A percentile compares a stretch with the other conserved stretches of the same genome.
Evolutionary conservation across 2,888 invertebrate genomes (phyloP).

Genomic region (Halictus ligatus): DNA sequence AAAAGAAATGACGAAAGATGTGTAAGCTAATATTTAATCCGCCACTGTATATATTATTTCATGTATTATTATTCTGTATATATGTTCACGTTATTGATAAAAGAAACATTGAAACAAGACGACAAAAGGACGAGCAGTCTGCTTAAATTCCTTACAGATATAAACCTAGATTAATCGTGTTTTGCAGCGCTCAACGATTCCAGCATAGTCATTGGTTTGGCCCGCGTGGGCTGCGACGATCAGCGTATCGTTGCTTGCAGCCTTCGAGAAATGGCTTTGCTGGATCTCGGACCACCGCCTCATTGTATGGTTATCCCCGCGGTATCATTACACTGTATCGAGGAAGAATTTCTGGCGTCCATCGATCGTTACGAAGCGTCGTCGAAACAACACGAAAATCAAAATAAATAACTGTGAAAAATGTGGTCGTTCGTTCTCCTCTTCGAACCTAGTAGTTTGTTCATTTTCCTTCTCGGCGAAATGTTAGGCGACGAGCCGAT

Average conservation of each 20-base stretch:
- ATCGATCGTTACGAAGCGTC: conserved; percentile 40
- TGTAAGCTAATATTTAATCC: too few relatives aligned
- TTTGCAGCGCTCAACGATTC: conserved; percentile 85
- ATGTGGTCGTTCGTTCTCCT: not conserved
- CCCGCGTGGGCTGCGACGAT: conserved; percentile 94
- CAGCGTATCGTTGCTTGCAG: conserved; percentile 92
- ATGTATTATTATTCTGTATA: too few relatives aligned
- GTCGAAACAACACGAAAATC: not conserved
- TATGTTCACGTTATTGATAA: too few relatives aligned
- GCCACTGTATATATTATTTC: too few relatives aligned
- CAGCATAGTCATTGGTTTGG: conserved; percentile 93
- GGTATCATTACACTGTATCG: conserved; percentile 94
- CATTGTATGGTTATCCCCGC: conserved; percentile 97
- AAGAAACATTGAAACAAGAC: too few relatives aligned
- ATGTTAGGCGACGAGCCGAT: not conserved
- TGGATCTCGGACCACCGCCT: conserved; percentile 94
- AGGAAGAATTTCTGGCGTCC: conserved; percentile 91
- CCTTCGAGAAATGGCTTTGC: conserved; percentile 89
- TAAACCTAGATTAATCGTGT: not conserved
- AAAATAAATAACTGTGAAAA: not conserved
- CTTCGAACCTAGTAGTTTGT: not conserved
- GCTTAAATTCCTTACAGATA: too few relatives aligned
- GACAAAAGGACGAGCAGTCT: too few relatives aligned
- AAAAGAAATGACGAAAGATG: not conserved
- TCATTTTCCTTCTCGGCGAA: not conserved